A percentile compares a stretch with the other conserved stretches of the same genome.
phyloP scores from a whole-genome alignment of 2,888 invertebrate genomes.

The Pogonocherus hispidulus region DNA sequence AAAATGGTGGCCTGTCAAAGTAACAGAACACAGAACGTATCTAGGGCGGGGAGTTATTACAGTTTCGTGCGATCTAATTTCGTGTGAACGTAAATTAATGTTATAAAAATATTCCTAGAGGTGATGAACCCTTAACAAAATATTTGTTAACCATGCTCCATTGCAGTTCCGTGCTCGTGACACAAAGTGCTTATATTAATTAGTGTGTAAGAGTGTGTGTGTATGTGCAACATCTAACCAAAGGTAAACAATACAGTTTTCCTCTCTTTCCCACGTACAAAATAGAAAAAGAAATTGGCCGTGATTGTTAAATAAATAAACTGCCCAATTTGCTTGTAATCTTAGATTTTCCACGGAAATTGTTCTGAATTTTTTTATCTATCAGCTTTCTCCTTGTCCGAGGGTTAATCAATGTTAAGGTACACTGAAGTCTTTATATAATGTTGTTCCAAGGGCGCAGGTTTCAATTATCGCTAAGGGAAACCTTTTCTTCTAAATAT shows the following conservation, averaged over 20 bases:
- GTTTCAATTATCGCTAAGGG: constrained; percentile 55
- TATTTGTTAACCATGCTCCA: constrained; percentile 21
- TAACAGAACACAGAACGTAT: constrained; percentile 66
- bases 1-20: constrained; percentile 68
- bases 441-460: constrained; percentile 59
- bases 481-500: constrained; percentile 7
- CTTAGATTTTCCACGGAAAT: not conserved
- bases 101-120: constrained; percentile 31
- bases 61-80: constrained; percentile 58
- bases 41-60: constrained; percentile 67
- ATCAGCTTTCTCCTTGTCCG: constrained; percentile 39
- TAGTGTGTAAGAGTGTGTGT: constrained; percentile 42
- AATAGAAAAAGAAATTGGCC: constrained; percentile 26
- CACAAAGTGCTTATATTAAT: constrained; percentile 41
- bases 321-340: not conserved
- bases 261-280: constrained; percentile 57
- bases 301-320: constrained; percentile 18
- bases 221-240: constrained; percentile 59
- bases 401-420: constrained; percentile 60
- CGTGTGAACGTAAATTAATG: constrained; percentile 36
- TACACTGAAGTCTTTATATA: constrained; percentile 51
- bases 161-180: constrained; percentile 14
- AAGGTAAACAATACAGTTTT: constrained; percentile 67
- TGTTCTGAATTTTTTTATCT: not conserved
- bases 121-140: constrained; percentile 18